Evolutionary conservation across 1,140 invertebrate genomes (phyloP), one percentile per base, ranked within the genome.

Genomic region (Vanessa tameamea): DNA sequence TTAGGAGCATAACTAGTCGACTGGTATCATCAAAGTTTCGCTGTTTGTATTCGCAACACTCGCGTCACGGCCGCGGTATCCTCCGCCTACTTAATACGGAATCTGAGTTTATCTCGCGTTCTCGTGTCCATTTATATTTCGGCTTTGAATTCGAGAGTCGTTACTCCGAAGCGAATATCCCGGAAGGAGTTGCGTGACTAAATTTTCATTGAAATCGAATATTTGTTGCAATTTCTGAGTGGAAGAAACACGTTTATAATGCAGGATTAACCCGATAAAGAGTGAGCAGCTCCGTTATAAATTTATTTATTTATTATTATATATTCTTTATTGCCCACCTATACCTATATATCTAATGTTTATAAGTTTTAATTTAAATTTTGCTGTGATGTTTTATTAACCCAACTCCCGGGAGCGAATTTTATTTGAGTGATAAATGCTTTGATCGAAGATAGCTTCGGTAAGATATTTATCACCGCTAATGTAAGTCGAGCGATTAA

Each of bases 221-320:
- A n/a, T 69, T 59, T 69, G 66, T 68, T 68, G 11, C 12, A 57
- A 68, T 53, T 43, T 15, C 31, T 68, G 65, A 12, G 26, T 26
- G 65, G 51, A 55, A 55, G 53, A 50, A 20, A 4, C 48, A 67
- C 26, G 47, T 59, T 31, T 59, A 59, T 61, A 37, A 61, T 37
- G 14, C 8, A 5, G 31, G 57, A 61, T 37, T 61, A 61, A 61
- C 26, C 16, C 13, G 16, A 26, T 14, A 15, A 37, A 31, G 57
- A 61, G 26, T 31, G 5, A 61, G 7, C 3, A 12, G 3, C 0
- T 23, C 57, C 31, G 1, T 43, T n/a, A 9, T 15, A 15, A 43
- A 59, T 37, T 26, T 20, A 37, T 14, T 15, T 50, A 20, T 20
- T 20, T 20, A 20, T 20, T 20, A 20, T 20, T 20, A 20, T 20